phyloP scores from a whole-genome alignment of 2,113 vertebrate species.

The Paraplagusia blochii region DNA sequence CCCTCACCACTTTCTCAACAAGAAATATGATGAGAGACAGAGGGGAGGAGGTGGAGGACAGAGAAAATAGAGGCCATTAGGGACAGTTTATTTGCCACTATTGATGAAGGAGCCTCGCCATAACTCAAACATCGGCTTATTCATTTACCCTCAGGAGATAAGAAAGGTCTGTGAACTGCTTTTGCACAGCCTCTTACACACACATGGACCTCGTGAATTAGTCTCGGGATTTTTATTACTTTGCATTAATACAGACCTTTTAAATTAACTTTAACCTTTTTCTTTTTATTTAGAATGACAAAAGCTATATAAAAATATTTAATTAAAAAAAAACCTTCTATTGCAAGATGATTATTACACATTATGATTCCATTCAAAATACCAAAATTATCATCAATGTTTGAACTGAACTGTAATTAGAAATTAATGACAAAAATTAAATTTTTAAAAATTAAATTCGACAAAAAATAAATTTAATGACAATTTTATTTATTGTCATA shows the following conservation, averaged over 20 bases:
- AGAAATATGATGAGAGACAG: constrained; percentile 11
- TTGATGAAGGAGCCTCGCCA: constrained; percentile 35
- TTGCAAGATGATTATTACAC: no score
- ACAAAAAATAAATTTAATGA: no score
- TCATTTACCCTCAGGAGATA: constrained; percentile 35
- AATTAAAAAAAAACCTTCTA: no score
- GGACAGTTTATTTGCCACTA: constrained; percentile 46
- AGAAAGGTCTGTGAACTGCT: constrained; percentile 24
- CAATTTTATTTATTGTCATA: no score
- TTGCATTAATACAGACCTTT: constrained; percentile 18
- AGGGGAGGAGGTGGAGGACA: neutral
- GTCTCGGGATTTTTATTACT: neutral
- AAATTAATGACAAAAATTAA: no score
- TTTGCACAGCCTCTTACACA: constrained; percentile 31
- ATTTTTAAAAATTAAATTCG: no score
- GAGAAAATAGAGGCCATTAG: constrained; percentile 37
- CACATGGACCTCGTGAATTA: constrained; percentile 12
- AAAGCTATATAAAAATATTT: no score
- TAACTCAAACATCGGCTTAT: constrained; percentile 23
- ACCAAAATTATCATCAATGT: no score
- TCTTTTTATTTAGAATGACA: no score
- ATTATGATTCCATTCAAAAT: no score
- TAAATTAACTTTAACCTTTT: neutral
- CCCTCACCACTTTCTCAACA: constrained; percentile 3
- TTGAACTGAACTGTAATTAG: no score